Evolutionary conservation across 2,113 vertebrate genomes (phyloP).

Genomic region (Desmodus rotundus): DNA sequence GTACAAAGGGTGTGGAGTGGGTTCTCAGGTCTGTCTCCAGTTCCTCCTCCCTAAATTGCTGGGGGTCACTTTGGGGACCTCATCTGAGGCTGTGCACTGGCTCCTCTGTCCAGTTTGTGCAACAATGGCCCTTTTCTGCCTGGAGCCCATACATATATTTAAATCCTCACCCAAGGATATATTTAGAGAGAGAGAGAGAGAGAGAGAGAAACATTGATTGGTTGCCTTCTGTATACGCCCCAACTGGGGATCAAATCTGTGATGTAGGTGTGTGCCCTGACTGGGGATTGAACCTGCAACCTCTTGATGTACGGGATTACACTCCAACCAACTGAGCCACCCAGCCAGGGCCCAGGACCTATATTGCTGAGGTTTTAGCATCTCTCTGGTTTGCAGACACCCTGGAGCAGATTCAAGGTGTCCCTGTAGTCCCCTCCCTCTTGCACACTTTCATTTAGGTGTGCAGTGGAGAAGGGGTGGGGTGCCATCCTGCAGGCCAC

Average conservation of each 20-base stretch:
- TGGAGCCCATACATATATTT: background rate
- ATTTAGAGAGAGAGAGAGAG: too few relatives aligned
- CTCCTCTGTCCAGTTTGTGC: accelerated
- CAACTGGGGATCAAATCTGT: too few relatives aligned
- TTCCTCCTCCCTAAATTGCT: background rate
- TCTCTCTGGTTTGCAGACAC: background rate
- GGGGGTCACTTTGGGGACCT: background rate
- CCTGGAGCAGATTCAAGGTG: background rate
- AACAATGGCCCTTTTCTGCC: background rate
- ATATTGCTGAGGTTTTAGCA: background rate
- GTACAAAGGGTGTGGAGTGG: background rate
- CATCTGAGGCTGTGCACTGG: background rate
- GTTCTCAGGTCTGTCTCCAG: background rate
- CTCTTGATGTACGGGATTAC: too few relatives aligned
- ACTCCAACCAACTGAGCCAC: too few relatives aligned
- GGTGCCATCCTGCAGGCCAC: background rate
- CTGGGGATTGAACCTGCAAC: too few relatives aligned
- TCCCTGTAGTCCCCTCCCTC: background rate
- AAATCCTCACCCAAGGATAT: too few relatives aligned
- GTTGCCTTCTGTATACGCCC: too few relatives aligned
- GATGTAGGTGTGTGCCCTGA: too few relatives aligned
- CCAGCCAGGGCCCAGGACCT: background rate
- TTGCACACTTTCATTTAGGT: background rate
- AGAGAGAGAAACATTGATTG: too few relatives aligned
- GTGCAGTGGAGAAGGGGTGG: background rate